Percentiles rank a stretch among this genome's conserved stretches.
Conservation (phyloP, 2,888 invertebrate species). For the Stegana nigrithorax region DNA sequence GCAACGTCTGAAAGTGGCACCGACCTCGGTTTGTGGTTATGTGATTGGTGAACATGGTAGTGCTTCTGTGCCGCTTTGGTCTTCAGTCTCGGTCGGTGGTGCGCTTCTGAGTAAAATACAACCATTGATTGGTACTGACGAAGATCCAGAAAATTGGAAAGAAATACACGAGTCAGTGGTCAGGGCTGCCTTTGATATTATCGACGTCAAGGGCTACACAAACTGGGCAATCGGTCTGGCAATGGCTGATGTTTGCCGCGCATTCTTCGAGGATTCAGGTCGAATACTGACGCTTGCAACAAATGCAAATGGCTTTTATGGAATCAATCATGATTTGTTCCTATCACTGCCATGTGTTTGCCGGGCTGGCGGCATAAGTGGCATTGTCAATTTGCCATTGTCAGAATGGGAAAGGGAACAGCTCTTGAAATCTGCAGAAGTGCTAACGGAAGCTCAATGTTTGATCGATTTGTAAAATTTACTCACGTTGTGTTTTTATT, state of each 20-base stretch:
- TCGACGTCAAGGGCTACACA: conserved; percentile 84
- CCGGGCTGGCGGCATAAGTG: conserved; percentile 67
- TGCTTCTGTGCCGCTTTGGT: conserved; percentile 87
- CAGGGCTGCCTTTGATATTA: conserved; percentile 82
- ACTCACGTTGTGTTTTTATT: too few relatives aligned
- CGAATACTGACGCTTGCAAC: conserved; percentile 80
- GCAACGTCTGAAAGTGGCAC: conserved; percentile 79
- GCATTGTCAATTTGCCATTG: conserved; percentile 22
- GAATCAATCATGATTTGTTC: conserved; percentile 80
- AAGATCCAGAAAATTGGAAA: conserved; percentile 79
- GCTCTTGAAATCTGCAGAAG: conserved; percentile 63
- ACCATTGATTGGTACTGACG: conserved; percentile 74
- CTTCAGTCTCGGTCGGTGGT: conserved; percentile 86
- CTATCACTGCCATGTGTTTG: conserved; percentile 81
- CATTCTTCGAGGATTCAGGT: conserved; percentile 76
- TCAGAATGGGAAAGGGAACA: conserved; percentile 73
- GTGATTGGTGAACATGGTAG: conserved; percentile 93
- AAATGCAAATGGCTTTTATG: conserved; percentile 71
- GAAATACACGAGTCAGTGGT: conserved; percentile 81
- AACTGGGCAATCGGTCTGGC: conserved; percentile 86
- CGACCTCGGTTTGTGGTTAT: conserved; percentile 84
- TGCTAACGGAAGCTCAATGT: conserved; percentile 25
- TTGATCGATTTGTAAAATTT: not conserved
- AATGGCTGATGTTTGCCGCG: conserved; percentile 74
- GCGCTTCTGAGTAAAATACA: conserved; percentile 80